phyloP scores from a whole-genome alignment of 1,140 invertebrate species.

The Papilio polytes region DNA sequence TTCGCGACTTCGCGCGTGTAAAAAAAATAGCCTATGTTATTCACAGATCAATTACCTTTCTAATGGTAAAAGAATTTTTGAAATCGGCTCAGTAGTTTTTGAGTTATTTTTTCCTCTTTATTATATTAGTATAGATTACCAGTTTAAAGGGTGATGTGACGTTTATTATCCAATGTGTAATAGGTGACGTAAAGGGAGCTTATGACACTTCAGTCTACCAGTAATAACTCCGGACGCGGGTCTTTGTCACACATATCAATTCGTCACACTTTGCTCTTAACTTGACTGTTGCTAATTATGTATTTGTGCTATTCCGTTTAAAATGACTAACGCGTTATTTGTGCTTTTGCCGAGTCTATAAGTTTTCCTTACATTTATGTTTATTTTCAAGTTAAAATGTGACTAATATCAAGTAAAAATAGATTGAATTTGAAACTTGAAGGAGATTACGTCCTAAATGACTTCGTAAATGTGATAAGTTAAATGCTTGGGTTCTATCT shows the following conservation, averaged over 20 bases:
- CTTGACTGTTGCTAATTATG: constrained; percentile 20
- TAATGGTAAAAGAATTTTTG: too few relatives aligned
- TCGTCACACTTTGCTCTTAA: not conserved
- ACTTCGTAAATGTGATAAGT: not conserved
- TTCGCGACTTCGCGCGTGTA: too few relatives aligned
- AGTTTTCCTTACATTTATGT: not conserved
- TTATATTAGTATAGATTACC: too few relatives aligned
- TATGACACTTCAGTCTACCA: not conserved
- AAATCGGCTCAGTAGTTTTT: too few relatives aligned
- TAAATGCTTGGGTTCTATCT: not conserved
- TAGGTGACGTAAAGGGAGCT: not conserved
- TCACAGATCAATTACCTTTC: too few relatives aligned
- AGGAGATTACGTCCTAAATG: not conserved
- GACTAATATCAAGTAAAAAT: not conserved
- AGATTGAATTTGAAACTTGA: not conserved
- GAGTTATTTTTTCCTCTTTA: too few relatives aligned
- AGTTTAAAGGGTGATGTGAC: not conserved
- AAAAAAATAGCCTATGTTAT: too few relatives aligned
- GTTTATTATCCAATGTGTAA: not conserved
- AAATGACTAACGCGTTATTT: constrained; percentile 27
- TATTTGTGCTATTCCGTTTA: constrained; percentile 19
- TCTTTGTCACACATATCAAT: not conserved
- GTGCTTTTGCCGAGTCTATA: not conserved
- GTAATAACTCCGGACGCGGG: not conserved
- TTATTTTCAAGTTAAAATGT: not conserved